Conservation (phyloP, 2,888 invertebrate species). For the Hydrotaea cyrtoneurina region DNA sequence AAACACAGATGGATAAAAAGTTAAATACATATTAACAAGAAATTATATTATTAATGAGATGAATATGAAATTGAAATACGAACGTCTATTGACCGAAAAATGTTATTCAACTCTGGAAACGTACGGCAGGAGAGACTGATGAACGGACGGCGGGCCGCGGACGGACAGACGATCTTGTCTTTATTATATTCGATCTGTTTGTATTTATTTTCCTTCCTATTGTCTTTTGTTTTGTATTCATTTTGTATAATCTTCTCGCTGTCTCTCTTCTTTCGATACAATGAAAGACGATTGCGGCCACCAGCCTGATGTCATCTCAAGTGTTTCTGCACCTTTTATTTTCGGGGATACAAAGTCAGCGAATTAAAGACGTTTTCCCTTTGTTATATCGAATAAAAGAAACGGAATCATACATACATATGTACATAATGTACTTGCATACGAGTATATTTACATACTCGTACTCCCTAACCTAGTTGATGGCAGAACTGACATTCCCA, state of each 20-base stretch:
- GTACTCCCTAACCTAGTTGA: too few species aligned
- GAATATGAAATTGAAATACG: not conserved
- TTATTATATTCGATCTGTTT: conserved; percentile 12
- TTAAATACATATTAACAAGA: conserved; percentile 26
- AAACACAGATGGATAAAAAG: not conserved
- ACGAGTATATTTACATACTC: too few species aligned
- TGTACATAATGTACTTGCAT: too few species aligned
- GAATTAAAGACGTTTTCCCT: conserved; percentile 5
- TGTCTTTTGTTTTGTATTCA: conserved; percentile 34
- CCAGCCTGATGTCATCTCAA: conserved; percentile 58
- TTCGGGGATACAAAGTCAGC: conserved; percentile 8
- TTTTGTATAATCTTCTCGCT: not conserved
- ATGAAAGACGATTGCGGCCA: not conserved
- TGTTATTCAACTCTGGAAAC: conserved; percentile 20
- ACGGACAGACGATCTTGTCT: not conserved
- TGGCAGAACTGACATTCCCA: too few species aligned
- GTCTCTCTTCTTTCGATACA: not conserved
- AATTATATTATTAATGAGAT: conserved; percentile 11
- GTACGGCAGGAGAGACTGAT: not conserved
- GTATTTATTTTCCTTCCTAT: conserved; percentile 16
- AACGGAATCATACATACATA: too few species aligned
- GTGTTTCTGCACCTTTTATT: conserved; percentile 48
- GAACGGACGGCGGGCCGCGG: not conserved
- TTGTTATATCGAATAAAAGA: not conserved
- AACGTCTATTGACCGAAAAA: not conserved